Conservation (phyloP, 2,888 invertebrate genomes). For the Philereme transversata region DNA sequence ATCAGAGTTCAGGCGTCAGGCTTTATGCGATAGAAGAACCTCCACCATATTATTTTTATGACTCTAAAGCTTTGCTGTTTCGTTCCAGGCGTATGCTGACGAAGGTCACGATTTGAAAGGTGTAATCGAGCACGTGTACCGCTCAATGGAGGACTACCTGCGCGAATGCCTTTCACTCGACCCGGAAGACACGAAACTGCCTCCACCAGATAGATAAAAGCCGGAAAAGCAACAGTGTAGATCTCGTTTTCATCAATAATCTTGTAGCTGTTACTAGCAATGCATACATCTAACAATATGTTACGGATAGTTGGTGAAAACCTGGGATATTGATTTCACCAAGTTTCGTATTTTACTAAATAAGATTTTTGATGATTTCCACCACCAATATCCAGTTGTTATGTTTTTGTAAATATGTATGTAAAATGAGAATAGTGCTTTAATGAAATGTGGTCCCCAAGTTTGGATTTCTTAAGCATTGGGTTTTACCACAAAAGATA, state of each 20-base stretch:
- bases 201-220: conserved; percentile 83
- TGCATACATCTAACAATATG: too few species aligned
- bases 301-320: neutral
- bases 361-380: conserved; percentile 2
- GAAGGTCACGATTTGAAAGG: conserved; percentile 94
- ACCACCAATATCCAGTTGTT: conserved; percentile 52
- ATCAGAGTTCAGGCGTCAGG: too few species aligned
- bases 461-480: conserved; percentile 52
- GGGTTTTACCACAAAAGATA: conserved; percentile 18
- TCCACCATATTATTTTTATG: too few species aligned
- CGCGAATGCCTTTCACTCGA: conserved; percentile 95
- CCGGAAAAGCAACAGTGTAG: conserved; percentile 26
- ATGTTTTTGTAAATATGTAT: conserved; percentile 79
- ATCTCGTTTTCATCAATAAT: neutral
- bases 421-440: conserved; percentile 78
- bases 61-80: neutral
- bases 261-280: neutral
- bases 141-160: conserved; percentile 96
- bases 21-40: too few species aligned
- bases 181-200: conserved; percentile 88
- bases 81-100: conserved; percentile 93
- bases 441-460: conserved; percentile 78
- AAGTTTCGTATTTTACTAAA: neutral
- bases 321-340: neutral
- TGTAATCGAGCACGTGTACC: conserved; percentile 95